Conservation (phyloP, 2,888 invertebrate species). For the Callyntrura guangdongensis region DNA sequence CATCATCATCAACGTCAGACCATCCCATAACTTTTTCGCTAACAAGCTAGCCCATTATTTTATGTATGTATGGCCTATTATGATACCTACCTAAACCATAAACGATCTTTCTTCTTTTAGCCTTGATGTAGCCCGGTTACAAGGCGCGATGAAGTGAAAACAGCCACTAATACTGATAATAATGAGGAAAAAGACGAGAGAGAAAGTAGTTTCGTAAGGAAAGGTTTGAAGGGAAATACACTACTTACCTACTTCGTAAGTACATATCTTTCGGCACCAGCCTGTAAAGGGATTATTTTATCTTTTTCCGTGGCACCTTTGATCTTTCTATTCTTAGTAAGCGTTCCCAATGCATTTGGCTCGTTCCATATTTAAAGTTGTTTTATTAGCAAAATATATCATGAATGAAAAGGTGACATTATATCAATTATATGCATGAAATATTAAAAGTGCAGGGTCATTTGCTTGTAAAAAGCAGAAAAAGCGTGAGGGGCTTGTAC, state of each 20-base stretch:
- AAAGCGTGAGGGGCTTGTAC: not conserved
- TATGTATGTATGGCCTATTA: not conserved
- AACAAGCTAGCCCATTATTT: constrained; percentile 66
- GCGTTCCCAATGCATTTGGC: no score
- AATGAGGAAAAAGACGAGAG: no score
- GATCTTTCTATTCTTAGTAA: no score
- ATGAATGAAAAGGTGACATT: no score
- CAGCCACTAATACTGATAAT: no score
- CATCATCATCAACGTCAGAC: constrained; percentile 33
- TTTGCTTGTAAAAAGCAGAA: not conserved
- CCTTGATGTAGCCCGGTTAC: not conserved
- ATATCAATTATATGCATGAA: constrained; percentile 5
- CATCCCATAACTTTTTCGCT: constrained; percentile 64
- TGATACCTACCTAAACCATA: not conserved
- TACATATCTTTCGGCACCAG: no score
- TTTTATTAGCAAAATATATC: no score
- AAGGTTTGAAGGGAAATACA: not conserved
- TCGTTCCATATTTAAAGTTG: no score
- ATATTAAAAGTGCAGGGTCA: constrained; percentile 15
- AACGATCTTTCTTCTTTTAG: not conserved
- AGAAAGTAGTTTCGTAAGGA: no score
- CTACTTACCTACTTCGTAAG: not conserved
- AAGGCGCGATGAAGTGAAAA: not conserved
- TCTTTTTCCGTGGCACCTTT: no score
- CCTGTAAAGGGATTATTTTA: no score